Base-by-base conservation (phyloP, 2,797 vertebrate genomes). In the Lacerta agilis region DNA sequence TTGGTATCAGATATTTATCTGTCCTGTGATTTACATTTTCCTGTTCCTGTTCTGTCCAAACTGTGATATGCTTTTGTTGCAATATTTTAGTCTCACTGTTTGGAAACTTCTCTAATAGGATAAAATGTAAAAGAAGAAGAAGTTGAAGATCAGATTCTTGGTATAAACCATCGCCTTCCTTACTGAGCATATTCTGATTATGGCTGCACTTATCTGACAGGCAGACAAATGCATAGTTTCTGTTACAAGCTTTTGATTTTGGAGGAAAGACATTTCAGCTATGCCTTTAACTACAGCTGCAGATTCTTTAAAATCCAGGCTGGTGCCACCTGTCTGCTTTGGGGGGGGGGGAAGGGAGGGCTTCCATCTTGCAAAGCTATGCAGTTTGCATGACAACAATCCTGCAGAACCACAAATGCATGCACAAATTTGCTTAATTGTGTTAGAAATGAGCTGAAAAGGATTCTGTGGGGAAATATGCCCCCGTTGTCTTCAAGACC, bases 291-390 rank as follows among this genome's bases (percentile, higher is more conserved):
- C 29, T 6, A 38, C 23, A 86, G 64, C 27, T 41, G 41, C 23
- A 58, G 41, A 55, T 67, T 76, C 43, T 75, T 77, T 17, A 78
- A 79, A 45, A 36, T 23, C 18, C 29, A 79, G 13, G 25, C 13
- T 78, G 36, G 11, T 66, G 36, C 45, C 23, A n/a, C 20, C 5
- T 38, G 33, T 77, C 72, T 89, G 41, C 29, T 82, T 55, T 4
- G 10, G 11, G 69, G 1, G 49, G 49, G 58, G 23, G 13, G 79
- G n/a, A n/a, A n/a, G n/a, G 61, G 25, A 7, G 66, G 43, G 23
- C 36, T 69, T 86, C 73, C 45, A 79, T 33, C 83, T 83, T 87
- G 64, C 43, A 23, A 83, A 83, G 41, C n/a, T 49, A 36, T 76
- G 61, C 38, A 71, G n/a, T 43, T 58, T 67, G 18, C 20, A 67